Base-by-base conservation (phyloP, 1,140 invertebrate genomes). In the Drosophila pseudoobscura region DNA sequence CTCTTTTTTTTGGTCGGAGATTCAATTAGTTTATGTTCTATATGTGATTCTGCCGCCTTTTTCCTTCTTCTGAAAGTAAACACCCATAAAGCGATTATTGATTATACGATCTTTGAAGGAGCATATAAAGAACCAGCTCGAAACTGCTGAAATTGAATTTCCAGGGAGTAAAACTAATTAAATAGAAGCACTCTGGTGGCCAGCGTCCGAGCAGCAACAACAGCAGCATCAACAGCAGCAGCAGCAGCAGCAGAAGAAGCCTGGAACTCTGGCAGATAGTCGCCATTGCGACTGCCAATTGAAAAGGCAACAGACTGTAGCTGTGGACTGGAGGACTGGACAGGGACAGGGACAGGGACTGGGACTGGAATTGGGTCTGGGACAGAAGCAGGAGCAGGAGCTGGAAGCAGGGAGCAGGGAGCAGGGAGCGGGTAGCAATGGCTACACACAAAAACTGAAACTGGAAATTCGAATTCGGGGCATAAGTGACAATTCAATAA, bases 401-500 rank as follows among this genome's bases (percentile, higher is more conserved):
- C 35, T 11, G 11, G 35, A 1, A 11, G 31, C 31, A 1, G 31
- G 9, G 1, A 11, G 3, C 31, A 1, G 31, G 31, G 7, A 11
- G 31, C 29, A 11, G 8, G 24, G 11, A 20, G 39, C 9, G 35
- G 51, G 17, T 26, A 35, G 63, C 49, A 60, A 75, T 76, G 76
- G 80, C 80, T 84, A 84, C 80, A 75, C 66, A 79, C 51, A 39
- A 20, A 13, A 69, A 69, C 46, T 47, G 46, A 74, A 74, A 74
- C 71, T 74, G 59, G 39, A 74, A 74, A 49, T 74, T 74, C 71
- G 70, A 85, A 87, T 85, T 87, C 76, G 73, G 35, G 78, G 87
- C 82, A 82, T 90, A 90, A 90, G 78, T 90, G 87, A 90, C 87
- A 90, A 90, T 90, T 90, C 87, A 90, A 90, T 90, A 90, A 90